A percentile compares a stretch with the other conserved stretches of the same genome.
Conservation (phyloP, 2,797 vertebrate species). For the Synanceia verrucosa region DNA sequence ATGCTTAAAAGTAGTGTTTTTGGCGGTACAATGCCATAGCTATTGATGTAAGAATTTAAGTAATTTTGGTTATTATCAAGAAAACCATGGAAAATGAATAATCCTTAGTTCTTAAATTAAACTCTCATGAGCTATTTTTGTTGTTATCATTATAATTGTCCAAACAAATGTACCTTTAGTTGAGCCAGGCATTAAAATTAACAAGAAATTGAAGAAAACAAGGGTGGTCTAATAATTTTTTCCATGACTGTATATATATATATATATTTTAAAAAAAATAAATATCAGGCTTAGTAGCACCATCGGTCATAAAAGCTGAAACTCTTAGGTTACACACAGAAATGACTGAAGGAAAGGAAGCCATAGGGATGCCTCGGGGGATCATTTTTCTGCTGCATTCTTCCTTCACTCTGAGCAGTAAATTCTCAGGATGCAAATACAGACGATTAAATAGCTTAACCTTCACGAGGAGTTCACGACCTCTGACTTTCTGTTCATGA, state of each 20-base stretch:
- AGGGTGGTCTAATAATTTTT: too few relatives aligned
- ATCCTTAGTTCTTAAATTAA: too few relatives aligned
- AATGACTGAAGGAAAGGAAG: background rate
- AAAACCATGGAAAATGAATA: too few relatives aligned
- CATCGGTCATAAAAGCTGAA: conserved; percentile 45
- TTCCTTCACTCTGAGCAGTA: conserved; percentile 30
- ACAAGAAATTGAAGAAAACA: too few relatives aligned
- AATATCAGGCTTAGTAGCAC: conserved; percentile 11
- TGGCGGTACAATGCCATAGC: too few relatives aligned
- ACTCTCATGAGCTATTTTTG: too few relatives aligned
- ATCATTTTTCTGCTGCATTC: conserved; percentile 30
- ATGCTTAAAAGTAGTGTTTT: too few relatives aligned
- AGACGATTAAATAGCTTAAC: conserved; percentile 56
- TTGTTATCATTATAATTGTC: too few relatives aligned
- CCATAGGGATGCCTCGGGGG: conserved; percentile 18
- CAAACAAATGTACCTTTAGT: too few relatives aligned
- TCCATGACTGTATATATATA: conserved; percentile 25
- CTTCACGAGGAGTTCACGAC: conserved; percentile 33
- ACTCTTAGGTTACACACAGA: conserved; percentile 51
- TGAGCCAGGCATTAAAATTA: too few relatives aligned
- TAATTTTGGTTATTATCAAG: too few relatives aligned
- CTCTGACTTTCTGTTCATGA: conserved; percentile 35
- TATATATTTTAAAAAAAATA: background rate
- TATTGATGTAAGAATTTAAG: too few relatives aligned
- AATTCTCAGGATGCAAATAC: conserved; percentile 47